Percentiles rank a stretch among this genome's conserved stretches.
phyloP scores from a whole-genome alignment of 2,888 invertebrate genomes.

The Netelia fuscicornis region DNA sequence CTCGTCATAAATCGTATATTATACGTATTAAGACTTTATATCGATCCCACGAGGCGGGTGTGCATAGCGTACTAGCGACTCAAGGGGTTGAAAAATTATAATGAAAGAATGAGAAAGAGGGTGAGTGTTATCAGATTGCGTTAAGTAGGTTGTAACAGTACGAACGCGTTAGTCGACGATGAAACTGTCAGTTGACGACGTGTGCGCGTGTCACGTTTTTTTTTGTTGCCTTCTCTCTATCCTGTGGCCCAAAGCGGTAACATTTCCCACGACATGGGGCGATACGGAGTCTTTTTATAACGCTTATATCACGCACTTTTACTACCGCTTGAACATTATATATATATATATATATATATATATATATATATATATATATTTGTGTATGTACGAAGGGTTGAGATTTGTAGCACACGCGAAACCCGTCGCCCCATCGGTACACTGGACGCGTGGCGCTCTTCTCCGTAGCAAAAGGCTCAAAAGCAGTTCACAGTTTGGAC shows the following conservation, averaged over 20 bases:
- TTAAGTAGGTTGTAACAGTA: constrained; percentile 72
- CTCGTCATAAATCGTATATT: constrained; percentile 29
- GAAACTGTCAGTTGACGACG: constrained; percentile 75
- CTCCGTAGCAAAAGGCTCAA: constrained; percentile 51
- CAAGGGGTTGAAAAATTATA: constrained; percentile 66
- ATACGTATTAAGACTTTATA: constrained; percentile 37
- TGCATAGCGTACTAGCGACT: constrained; percentile 17
- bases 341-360: constrained; percentile 10
- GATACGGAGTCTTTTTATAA: constrained; percentile 53
- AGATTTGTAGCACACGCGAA: constrained; percentile 75
- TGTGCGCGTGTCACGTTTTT: constrained; percentile 70
- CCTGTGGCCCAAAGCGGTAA: constrained; percentile 69
- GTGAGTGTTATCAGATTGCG: constrained; percentile 73
- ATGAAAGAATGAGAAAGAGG: constrained; percentile 41
- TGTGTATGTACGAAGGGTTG: constrained; percentile 70
- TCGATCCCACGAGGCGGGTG: constrained; percentile 49
- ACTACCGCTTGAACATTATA: constrained; percentile 8
- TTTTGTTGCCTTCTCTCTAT: constrained; percentile 57
- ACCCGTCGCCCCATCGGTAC: constrained; percentile 66
- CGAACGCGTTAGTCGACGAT: constrained; percentile 71
- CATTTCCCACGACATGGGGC: constrained; percentile 79
- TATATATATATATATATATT: neutral
- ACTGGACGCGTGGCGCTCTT: constrained; percentile 76
- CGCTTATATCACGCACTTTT: constrained; percentile 61
- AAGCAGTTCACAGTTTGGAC: constrained; percentile 64